Evolutionary conservation across 2,888 invertebrate genomes (phyloP).

Genomic region (Agrochola macilenta): DNA sequence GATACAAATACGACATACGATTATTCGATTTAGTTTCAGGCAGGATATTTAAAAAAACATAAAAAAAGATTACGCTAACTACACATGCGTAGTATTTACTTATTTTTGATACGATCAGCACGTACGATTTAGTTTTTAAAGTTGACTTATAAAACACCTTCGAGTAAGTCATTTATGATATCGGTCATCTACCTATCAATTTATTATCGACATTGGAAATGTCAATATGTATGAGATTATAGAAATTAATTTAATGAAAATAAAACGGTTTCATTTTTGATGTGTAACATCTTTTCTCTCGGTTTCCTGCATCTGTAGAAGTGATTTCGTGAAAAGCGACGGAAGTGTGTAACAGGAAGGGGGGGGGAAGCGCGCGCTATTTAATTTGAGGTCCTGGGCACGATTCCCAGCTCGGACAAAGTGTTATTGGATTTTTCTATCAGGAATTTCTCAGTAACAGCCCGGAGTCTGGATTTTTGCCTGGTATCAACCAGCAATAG

Average conservation of each 20-base stretch:
- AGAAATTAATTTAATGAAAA: background rate
- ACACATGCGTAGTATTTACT: background rate
- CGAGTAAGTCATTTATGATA: slow-evolving; percentile 26
- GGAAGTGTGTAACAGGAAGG: too few species aligned
- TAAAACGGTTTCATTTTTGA: background rate
- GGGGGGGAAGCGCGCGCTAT: too few species aligned
- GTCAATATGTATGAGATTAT: slow-evolving; percentile 15
- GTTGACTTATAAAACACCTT: slow-evolving; percentile 13
- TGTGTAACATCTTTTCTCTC: too few species aligned
- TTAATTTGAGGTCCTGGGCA: background rate
- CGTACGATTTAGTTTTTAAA: background rate
- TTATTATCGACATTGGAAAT: background rate
- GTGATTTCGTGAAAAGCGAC: too few species aligned
- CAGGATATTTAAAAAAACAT: background rate
- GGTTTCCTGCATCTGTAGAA: too few species aligned
- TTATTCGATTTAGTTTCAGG: background rate
- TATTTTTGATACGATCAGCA: background rate
- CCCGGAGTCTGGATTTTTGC: background rate
- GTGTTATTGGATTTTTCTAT: background rate
- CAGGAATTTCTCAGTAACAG: background rate
- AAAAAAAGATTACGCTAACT: background rate
- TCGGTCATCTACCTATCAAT: slow-evolving; percentile 26
- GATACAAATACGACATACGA: too few species aligned
- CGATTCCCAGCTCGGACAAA: background rate
- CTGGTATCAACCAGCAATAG: background rate